Base-by-base conservation (phyloP, 2,113 vertebrate genomes). In the Beaufortia kweichowensis region DNA sequence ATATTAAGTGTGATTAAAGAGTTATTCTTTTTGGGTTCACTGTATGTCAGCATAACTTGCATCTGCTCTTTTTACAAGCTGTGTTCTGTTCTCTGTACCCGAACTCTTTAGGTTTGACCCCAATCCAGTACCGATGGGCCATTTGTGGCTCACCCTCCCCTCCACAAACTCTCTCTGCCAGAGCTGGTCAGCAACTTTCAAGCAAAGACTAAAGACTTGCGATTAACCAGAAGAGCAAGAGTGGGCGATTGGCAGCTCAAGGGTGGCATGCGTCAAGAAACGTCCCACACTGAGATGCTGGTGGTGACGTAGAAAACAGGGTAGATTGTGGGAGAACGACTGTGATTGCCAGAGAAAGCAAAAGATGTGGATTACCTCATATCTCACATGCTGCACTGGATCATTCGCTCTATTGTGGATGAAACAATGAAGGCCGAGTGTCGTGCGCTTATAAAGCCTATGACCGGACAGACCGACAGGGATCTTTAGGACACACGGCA, bases 371-470 rank as follows among this genome's bases (percentile, higher is more conserved):
- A 81, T 81, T 79, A 84, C 74, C 77, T 84, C 82, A 84, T 39
- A 33, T 63, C 77, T 81, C 82, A 77, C 79, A 77, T 81, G 79
- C 26, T 43, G 57, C 43, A 39, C 82, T 81, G 62, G 79, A 81
- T 79, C 48, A 69, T 81, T 78, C 82, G 60, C 67, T 46, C 71
- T 46, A 79, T 84, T 84, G 82, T 84, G 53, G 39, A 43, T 6
- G 26, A 31, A 72, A 83, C 67, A 81, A 83, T 81, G 79, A 67
- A 61, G 3, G 77, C 28, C n/a, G 39, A 24, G 79, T 1, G 61
- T 12, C 1, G 67, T 41, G 53, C 46, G 71, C 53, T 90, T 92
- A 89, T 90, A 92, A 91, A 86, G 85, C 82, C 86, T 70, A 79
- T 55, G 75, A 72, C 59, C 82, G 35, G 33, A 26, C 55, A 72